A percentile compares a stretch with the other conserved stretches of the same genome.
phyloP scores from a whole-genome alignment of 2,113 vertebrate genomes.

The Falco punctatus region DNA sequence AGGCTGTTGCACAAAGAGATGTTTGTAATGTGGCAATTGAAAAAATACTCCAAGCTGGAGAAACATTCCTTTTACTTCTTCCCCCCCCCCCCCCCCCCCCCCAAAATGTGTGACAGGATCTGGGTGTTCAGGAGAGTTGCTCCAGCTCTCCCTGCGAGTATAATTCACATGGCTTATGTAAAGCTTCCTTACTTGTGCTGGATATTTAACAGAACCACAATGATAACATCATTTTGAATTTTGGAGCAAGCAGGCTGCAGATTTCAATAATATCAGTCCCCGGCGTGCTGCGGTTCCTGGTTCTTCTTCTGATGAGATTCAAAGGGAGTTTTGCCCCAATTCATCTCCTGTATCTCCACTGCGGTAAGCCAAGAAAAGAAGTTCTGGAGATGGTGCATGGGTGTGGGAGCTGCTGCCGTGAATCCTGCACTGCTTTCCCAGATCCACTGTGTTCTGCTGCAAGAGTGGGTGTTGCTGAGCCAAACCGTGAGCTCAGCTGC shows the following conservation, averaged over 20 bases:
- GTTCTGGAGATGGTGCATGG: not conserved
- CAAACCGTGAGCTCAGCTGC: not conserved
- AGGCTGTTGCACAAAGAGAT: not conserved
- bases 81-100: fast-evolving
- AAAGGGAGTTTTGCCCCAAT: not conserved
- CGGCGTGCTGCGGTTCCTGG: not conserved
- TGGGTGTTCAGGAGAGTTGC: not conserved
- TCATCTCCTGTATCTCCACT: not conserved
- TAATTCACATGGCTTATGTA: not conserved
- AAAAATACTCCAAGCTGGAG: not conserved
- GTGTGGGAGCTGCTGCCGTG: not conserved
- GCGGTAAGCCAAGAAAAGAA: not conserved
- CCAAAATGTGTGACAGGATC: fast-evolving
- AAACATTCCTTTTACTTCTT: not conserved
- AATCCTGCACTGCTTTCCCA: not conserved
- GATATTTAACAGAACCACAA: not conserved
- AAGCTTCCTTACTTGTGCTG: not conserved
- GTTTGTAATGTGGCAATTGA: not conserved
- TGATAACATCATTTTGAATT: not conserved
- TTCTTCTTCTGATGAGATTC: not conserved
- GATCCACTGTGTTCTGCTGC: not conserved
- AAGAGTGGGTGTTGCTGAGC: not conserved
- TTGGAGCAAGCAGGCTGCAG: not conserved
- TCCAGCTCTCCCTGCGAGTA: not conserved
- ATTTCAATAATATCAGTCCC: not conserved